phyloP scores from a whole-genome alignment of 2,797 vertebrate genomes.

The Rhadinocentrus ornatus region DNA sequence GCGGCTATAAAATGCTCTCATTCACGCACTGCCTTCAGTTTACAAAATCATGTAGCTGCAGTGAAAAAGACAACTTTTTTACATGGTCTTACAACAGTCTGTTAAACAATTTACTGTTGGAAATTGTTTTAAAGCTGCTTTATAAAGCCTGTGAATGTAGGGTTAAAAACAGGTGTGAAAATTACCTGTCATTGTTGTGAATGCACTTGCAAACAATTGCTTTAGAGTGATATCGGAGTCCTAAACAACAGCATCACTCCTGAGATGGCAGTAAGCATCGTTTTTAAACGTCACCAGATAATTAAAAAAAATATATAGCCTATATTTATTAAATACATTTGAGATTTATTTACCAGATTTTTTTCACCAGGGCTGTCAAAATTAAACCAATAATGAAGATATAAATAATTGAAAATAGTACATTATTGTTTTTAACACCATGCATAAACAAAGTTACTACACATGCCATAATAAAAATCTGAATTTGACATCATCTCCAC shows the following conservation, averaged over 20 bases:
- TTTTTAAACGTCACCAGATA: no score
- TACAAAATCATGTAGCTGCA: conserved; percentile 33
- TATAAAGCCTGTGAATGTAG: conserved; percentile 38
- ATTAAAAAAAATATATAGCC: no score
- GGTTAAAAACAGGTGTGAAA: conserved; percentile 55
- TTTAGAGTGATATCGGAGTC: conserved; percentile 46
- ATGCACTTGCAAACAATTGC: conserved; percentile 45
- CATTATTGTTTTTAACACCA: no score
- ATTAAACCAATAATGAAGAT: no score
- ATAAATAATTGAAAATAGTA: no score
- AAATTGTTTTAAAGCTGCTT: conserved; percentile 27
- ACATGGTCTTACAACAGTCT: conserved; percentile 23
- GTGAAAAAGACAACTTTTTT: conserved; percentile 17
- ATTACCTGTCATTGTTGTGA: conserved; percentile 39
- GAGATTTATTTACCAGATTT: no score
- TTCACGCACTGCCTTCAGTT: conserved; percentile 20
- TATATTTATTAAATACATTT: no score
- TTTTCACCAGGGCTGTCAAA: no score
- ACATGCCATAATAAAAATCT: no score
- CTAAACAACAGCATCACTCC: conserved; percentile 31
- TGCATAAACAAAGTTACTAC: no score
- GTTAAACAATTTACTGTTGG: conserved; percentile 10
- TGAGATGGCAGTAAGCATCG: conserved; percentile 34
- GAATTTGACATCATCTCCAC: no score
- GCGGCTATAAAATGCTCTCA: conserved; percentile 27